Evolutionary conservation across 2,113 vertebrate species (phyloP).

Genomic region (Sterrhoptilus dennistouni): DNA sequence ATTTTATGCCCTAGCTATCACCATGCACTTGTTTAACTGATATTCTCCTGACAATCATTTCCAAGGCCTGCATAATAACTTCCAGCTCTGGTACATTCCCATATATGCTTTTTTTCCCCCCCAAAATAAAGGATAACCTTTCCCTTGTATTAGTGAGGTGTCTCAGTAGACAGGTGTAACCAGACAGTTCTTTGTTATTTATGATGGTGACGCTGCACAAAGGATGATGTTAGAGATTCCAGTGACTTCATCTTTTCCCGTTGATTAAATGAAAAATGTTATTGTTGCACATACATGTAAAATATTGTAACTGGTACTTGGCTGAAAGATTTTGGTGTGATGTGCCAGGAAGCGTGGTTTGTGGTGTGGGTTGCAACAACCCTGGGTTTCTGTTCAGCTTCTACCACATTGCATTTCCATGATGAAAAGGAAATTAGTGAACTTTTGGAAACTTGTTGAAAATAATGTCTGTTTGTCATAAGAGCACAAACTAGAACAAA

Average conservation of each 20-base stretch:
- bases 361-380: background rate
- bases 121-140: background rate
- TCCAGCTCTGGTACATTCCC: background rate
- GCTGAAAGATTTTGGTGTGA: background rate
- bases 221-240: background rate
- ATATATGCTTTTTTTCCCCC: no score
- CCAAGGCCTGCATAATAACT: background rate
- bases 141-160: background rate
- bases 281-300: background rate
- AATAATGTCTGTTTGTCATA: background rate
- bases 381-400: background rate
- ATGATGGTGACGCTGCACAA: background rate
- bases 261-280: background rate
- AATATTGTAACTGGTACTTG: background rate
- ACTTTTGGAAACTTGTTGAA: background rate
- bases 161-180: background rate
- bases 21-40: background rate
- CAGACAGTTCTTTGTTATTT: background rate
- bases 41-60: background rate
- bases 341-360: background rate
- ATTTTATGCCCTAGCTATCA: background rate
- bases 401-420: background rate
- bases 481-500: background rate
- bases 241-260: background rate
- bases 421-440: background rate